These are phyloP conservation scores for Luidia sarsii DNA, from an alignment of 53 echinoderm and acorn worm genomes.

Conservation along the genomic window DNA sequence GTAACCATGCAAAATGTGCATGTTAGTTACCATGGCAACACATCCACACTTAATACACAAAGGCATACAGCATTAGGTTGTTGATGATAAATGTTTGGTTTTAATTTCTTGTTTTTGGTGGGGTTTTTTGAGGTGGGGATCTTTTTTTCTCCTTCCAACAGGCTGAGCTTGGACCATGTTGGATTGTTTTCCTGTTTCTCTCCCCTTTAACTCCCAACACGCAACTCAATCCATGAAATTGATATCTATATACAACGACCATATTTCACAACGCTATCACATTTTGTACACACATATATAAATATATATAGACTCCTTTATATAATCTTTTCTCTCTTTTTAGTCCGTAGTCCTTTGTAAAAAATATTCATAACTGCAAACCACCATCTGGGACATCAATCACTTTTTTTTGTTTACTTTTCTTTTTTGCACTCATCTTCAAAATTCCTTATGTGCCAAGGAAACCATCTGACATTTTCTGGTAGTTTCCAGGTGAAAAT, in stretches of 20 bases:
- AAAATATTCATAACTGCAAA: constrained; percentile 1
- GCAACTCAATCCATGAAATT: not conserved
- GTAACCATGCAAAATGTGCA: too few relatives aligned
- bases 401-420: too few relatives aligned
- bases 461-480: too few relatives aligned
- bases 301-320: constrained; percentile 43
- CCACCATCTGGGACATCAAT: too few relatives aligned
- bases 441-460: too few relatives aligned
- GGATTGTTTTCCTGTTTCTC: not conserved
- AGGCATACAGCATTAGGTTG: not conserved
- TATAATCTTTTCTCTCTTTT: not conserved
- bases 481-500: too few relatives aligned
- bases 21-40: too few relatives aligned
- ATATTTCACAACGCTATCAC: constrained; percentile 5
- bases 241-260: not conserved
- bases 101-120: not conserved
- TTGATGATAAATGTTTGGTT: not conserved
- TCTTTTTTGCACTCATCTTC: too few relatives aligned
- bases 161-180: not conserved
- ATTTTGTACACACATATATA: constrained; percentile 30
- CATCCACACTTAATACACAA: too few relatives aligned
- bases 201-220: not conserved
- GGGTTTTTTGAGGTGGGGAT: not conserved
- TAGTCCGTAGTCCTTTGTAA: constrained; percentile 21
- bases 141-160: not conserved